Base-by-base conservation (phyloP, 1,140 invertebrate species). In the Maniola jurtina region DNA sequence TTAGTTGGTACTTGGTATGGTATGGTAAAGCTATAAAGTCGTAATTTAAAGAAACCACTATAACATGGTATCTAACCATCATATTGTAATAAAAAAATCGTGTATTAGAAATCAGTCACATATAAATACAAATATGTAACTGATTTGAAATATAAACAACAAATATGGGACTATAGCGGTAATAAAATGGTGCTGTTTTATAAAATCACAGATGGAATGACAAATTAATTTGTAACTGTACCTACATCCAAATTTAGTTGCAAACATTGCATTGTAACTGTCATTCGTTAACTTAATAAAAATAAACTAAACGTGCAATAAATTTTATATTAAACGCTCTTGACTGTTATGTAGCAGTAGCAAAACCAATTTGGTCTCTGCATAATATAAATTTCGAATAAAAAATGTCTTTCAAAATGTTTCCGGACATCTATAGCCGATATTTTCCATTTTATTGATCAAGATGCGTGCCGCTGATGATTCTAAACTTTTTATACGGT, bases 371-470 rank as follows among this genome's bases (percentile, higher is more conserved):
- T 65, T 62, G 65, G 35, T 47, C 55, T 48, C 57, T 66, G 55
- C 35, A 66, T 69, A 62, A 65, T 40, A 59, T 66, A 66, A 62
- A 70, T 59, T 52, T 66, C 38, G 66, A 59, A 54, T 59, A 70
- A 57, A 38, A 33, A 54, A 70, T 60, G 54, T n/a, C 35, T 14
- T 57, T 45, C 36, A 40, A 66, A 56, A 70, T 66, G 33, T 42
- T 42, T 59, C 57, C 25, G 40, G 68, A 70, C 68, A 62, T 13
- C 33, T 62, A 70, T 70, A 34, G 68, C 35, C 56, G 33, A 66
- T 70, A 70, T 66, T 54, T 70, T 70, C 66, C 45, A 50, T 61
- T 70, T 70, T 70, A 70, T 70, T 65, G 61, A 45, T 55, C 61
- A 47, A 57, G 42, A 64, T 34, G 61, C 14, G 34, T 60, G 14